Base-by-base conservation (phyloP, 2,888 invertebrate genomes). In the Nysson spinosus region DNA sequence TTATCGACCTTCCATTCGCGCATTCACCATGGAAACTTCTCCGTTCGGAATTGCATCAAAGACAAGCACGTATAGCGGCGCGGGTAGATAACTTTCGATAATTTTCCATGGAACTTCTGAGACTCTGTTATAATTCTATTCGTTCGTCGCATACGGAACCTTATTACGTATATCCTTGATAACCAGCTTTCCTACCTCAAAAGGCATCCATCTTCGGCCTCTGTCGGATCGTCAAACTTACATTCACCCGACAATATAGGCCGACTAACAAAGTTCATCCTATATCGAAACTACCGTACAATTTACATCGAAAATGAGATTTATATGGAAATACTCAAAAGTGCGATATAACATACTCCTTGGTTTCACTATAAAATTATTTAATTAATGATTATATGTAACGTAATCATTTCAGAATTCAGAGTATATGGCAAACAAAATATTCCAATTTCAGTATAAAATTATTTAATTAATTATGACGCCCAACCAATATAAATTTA, bases 41-140 rank as follows among this genome's bases (percentile, higher is more conserved):
- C 34, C 40, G 32, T 43, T 40, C 6, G 17, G 43, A 57, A 57
- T 51, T 43, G 51, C 51, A 51, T 57, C 43, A 57, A 32, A 35
- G 28, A 9, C 4, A 4, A 39, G 37, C n/a, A 19, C 11, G 20
- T 34, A 14, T 16, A 34, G 37, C 6, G 35, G 44, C 24, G 39
- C 24, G 16, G 42, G 17, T 34, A 17, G 69, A 39, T 49, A 74
- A 63, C 61, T 68, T 64, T 35, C 39, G 40, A 60, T 46, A 64
- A 73, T 61, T 73, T 68, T 55, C 30, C 19, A 4, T 11, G 47
- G 26, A 73, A 73, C 61, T 73, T 71, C 16, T 19, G 17, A 39
- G 44, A 39, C 20, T 20, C 24, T 40, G 52, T 52, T 54, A 54
- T 74, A 70, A 74, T 61, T 67, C 55, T 47, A 72, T 72, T 67